phyloP scores from a whole-genome alignment of 2,797 vertebrate genomes.

The Percopsis omiscomaycus region DNA sequence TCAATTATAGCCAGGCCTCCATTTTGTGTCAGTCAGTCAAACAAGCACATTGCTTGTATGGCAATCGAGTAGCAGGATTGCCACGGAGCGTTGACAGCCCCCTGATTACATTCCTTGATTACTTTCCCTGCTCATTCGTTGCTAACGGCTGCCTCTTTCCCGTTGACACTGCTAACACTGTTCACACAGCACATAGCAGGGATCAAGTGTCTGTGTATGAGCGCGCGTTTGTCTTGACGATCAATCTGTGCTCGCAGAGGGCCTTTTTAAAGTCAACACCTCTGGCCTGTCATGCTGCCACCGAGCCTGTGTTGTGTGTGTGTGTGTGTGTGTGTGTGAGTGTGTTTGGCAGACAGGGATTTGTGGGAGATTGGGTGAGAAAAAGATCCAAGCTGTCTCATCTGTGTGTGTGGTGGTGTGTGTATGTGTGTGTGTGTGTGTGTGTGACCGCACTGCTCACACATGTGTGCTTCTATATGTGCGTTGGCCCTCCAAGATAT shows the following conservation, averaged over 20 bases:
- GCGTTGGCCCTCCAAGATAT: slow-evolving; percentile 32
- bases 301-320: slow-evolving; percentile 21
- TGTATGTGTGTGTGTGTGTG: slow-evolving; percentile 7
- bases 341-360: not conserved
- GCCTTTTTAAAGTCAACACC: slow-evolving; percentile 45
- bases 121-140: slow-evolving; percentile 55
- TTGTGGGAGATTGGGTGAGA: not conserved
- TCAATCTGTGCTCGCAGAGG: slow-evolving; percentile 21
- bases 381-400: too few relatives aligned
- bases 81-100: slow-evolving; percentile 38
- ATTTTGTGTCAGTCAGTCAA: slow-evolving; percentile 60
- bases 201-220: slow-evolving; percentile 32
- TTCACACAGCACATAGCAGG: slow-evolving; percentile 32
- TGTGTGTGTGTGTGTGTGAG: slow-evolving; percentile 10
- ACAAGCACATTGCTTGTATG: slow-evolving; percentile 57
- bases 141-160: slow-evolving; percentile 36
- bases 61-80: slow-evolving; percentile 37
- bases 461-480: too few relatives aligned
- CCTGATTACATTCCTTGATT: slow-evolving; percentile 36
- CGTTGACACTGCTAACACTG: slow-evolving; percentile 22
- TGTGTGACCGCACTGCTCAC: not conserved
- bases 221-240: not conserved
- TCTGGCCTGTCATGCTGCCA: slow-evolving; percentile 49
- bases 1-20: slow-evolving; percentile 49
- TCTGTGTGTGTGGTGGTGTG: not conserved